Conservation (phyloP, 2,797 vertebrate species). For the Peromyscus attwateri region DNA sequence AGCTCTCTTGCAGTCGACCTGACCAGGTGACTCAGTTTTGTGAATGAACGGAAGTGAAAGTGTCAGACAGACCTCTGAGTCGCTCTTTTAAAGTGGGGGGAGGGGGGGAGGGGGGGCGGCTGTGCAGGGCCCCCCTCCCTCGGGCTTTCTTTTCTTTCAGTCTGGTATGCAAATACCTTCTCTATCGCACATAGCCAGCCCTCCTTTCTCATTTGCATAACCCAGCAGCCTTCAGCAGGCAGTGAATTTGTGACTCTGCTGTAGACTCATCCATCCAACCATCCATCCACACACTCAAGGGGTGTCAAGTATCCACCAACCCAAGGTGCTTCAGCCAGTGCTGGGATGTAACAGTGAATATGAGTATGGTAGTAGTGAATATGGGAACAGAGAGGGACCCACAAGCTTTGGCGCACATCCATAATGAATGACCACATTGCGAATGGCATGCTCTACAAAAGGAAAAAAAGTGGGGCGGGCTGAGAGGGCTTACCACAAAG, state of each 20-base stretch:
- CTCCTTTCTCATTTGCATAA: neutral
- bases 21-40: neutral
- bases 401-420: neutral
- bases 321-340: neutral
- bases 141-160: neutral
- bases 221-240: neutral
- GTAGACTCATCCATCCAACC: neutral
- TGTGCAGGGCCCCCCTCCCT: too few species aligned
- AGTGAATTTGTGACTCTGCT: neutral
- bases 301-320: neutral
- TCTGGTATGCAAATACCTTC: neutral
- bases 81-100: neutral
- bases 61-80: neutral
- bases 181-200: neutral
- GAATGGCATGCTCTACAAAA: neutral
- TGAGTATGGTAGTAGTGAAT: neutral
- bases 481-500: neutral
- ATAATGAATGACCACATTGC: neutral
- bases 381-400: neutral
- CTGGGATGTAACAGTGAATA: neutral
- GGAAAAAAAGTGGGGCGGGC: neutral
- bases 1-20: neutral
- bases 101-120: too few species aligned
- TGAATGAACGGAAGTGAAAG: neutral
- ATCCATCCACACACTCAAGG: neutral